Evolutionary conservation across 2,888 invertebrate genomes (phyloP), one percentile per base, ranked within the genome.

Genomic region (Oxytorus armatus): DNA sequence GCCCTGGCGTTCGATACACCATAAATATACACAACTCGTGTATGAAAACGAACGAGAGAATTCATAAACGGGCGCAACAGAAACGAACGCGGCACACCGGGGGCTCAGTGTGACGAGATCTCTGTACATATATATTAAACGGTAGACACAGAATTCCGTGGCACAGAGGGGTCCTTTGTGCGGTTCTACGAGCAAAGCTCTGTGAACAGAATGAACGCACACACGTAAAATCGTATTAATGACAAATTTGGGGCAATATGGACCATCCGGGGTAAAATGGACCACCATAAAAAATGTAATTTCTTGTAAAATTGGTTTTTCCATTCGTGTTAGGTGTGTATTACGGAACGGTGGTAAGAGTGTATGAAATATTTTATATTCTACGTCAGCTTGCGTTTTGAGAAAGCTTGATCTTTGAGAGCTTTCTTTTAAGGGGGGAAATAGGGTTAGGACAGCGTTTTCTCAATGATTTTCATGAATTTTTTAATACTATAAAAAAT

Each of bases 101-200:
- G 21, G 21, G 33, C 66, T 66, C 68, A 42, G 42, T 55, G 53
- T 49, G 25, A 68, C 53, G 68, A 68, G 68, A 73, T 72, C 61
- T 73, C 55, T 76, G 68, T n/a, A n/a, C n/a, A n/a, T n/a, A n/a
- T n/a, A n/a, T n/a, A n/a, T n/a, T n/a, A n/a, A n/a, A n/a, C 63
- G 76, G 76, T 2, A 65, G 61, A 76, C 68, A 57, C 61, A 42
- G 65, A 33, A 57, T 49, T 39, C 69, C 53, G n/a, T n/a, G 68
- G 66, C 51, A 79, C 77, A 80, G 77, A 72, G 68, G 73, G 77
- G 61, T 68, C 80, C 80, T 80, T 80, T 80, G 80, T 80, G 61
- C 65, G 23, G 59, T 42, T 59, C 53, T 55, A 39, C 68, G 72
- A 80, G 66, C 61, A 61, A 80, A 73, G 63, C 68, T 80, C 68